A percentile compares a stretch with the other conserved stretches of the same genome.
Evolutionary conservation across 1,140 invertebrate genomes (phyloP).

Genomic region (Anthonomus grandis): DNA sequence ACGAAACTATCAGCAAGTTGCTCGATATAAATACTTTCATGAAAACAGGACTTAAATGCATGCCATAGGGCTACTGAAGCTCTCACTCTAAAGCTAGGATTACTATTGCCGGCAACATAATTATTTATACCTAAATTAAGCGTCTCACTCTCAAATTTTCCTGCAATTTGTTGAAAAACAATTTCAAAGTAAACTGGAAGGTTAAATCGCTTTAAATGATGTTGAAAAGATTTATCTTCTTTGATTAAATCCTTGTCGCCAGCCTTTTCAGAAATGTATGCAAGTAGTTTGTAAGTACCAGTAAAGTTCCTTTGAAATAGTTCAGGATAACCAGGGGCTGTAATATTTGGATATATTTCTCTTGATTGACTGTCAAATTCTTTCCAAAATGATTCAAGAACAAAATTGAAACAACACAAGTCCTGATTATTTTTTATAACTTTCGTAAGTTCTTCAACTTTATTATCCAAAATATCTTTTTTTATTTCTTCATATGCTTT

Average conservation of each 20-base stretch:
- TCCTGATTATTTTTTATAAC: slow-evolving; percentile 55
- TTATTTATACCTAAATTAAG: slow-evolving; percentile 21
- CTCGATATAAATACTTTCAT: slow-evolving; percentile 37
- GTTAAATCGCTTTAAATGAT: slow-evolving; percentile 80
- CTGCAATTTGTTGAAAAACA: slow-evolving; percentile 84
- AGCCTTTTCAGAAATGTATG: slow-evolving; percentile 69
- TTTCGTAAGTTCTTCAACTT: slow-evolving; percentile 59
- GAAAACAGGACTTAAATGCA: slow-evolving; percentile 33
- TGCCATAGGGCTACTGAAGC: slow-evolving; percentile 33
- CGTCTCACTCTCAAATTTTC: slow-evolving; percentile 37
- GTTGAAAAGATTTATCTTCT: slow-evolving; percentile 51
- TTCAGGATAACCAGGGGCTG: slow-evolving; percentile 87
- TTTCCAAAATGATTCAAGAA: slow-evolving; percentile 85
- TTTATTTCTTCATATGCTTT: slow-evolving; percentile 74
- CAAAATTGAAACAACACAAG: slow-evolving; percentile 75
- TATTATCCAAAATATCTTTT: slow-evolving; percentile 65
- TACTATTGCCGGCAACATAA: slow-evolving; percentile 24
- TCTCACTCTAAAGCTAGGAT: slow-evolving; percentile 33
- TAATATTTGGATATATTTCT: slow-evolving; percentile 74
- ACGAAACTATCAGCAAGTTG: slow-evolving; percentile 43
- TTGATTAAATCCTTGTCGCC: slow-evolving; percentile 53
- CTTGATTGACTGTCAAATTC: slow-evolving; percentile 78
- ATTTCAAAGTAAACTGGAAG: slow-evolving; percentile 95
- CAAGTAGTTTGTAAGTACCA: slow-evolving; percentile 76
- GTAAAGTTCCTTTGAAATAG: slow-evolving; percentile 80